Conservation (phyloP, 1,140 invertebrate species). For the Sminthurinus signatus region DNA sequence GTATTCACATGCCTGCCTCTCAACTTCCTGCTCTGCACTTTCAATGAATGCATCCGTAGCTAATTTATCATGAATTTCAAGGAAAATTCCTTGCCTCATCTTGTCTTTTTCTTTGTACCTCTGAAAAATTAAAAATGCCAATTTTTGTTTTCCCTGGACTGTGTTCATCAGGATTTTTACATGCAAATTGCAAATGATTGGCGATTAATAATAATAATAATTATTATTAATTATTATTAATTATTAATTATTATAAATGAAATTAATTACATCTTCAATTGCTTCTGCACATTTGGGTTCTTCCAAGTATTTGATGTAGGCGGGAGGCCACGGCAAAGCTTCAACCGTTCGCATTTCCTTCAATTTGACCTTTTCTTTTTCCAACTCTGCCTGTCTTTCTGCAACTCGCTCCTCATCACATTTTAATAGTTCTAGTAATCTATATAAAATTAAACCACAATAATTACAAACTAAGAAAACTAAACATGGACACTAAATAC, state of each 20-base stretch:
- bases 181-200: too few relatives aligned
- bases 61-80: slow-evolving; percentile 33
- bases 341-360: slow-evolving; percentile 8
- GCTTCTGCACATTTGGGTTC: slow-evolving; percentile 19
- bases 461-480: neutral
- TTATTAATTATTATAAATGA: neutral
- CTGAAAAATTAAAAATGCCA: too few relatives aligned
- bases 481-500: neutral
- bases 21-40: slow-evolving; percentile 34
- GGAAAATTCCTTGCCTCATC: slow-evolving; percentile 13
- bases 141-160: too few relatives aligned
- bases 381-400: slow-evolving; percentile 13
- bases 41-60: slow-evolving; percentile 29
- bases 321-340: neutral
- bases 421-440: slow-evolving; percentile 18
- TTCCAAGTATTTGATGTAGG: slow-evolving; percentile 19
- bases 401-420: slow-evolving; percentile 18
- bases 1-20: slow-evolving; percentile 37
- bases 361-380: slow-evolving; percentile 3
- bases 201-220: too few relatives aligned
- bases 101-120: slow-evolving; percentile 9
- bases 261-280: neutral
- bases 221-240: neutral
- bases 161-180: too few relatives aligned
- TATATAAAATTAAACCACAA: slow-evolving; percentile 5